Evolutionary conservation across 2,797 vertebrate species (phyloP).

Genomic region (Pristis pectinata): DNA sequence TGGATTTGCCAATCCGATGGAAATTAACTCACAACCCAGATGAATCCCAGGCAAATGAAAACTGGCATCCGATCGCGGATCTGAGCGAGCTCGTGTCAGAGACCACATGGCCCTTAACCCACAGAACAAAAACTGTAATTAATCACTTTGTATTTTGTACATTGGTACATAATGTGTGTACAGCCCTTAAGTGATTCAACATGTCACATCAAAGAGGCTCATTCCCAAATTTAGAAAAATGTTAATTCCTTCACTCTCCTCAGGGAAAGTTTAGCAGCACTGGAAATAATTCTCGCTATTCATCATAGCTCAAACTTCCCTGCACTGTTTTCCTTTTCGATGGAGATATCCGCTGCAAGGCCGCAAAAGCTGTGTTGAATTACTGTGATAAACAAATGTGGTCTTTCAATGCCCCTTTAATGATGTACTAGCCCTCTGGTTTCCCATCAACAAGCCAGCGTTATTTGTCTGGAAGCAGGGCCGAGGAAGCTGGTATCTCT

Average conservation of each 20-base stretch:
- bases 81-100: not conserved
- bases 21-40: not conserved
- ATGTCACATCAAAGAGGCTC: not conserved
- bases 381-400: not conserved
- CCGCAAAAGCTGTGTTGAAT: not conserved
- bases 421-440: not conserved
- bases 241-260: not conserved
- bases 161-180: not conserved
- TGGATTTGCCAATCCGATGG: not conserved
- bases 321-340: not conserved
- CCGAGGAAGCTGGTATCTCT: not conserved
- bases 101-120: not conserved
- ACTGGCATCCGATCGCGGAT: not conserved
- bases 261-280: not conserved
- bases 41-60: not conserved
- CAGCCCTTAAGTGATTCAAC: not conserved
- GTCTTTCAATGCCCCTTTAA: not conserved
- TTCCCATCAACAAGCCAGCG: not conserved
- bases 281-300: not conserved
- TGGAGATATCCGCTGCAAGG: not conserved
- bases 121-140: not conserved
- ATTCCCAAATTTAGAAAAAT: not conserved
- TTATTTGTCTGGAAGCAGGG: no score
- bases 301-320: not conserved
- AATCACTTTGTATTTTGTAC: not conserved